Base-by-base conservation (phyloP, 2,113 vertebrate species). In the Colius striatus region DNA sequence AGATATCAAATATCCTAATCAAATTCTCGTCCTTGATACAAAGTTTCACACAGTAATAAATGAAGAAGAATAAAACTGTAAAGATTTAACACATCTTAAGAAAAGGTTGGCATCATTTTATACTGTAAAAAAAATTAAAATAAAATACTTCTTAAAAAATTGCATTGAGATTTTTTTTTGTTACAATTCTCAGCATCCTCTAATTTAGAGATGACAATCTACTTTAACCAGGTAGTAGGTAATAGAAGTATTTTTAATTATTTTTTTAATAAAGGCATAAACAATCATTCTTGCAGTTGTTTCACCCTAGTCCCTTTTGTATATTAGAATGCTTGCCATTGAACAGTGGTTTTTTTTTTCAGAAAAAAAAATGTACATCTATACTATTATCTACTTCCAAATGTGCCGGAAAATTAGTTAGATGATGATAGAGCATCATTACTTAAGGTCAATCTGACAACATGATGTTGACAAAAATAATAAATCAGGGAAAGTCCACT, bases 131-230 rank as follows among this genome's bases (percentile, higher is more conserved):
- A 83, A 6, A 53, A n/a, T n/a, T n/a, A n/a, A n/a, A n/a, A n/a
- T n/a, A n/a, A n/a, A n/a, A n/a, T n/a, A n/a, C n/a, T n/a, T n/a
- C n/a, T n/a, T n/a, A n/a, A n/a, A n/a, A n/a, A n/a, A n/a, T n/a
- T n/a, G n/a, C n/a, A n/a, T n/a, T n/a, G n/a, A n/a, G n/a, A n/a
- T n/a, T 32, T 79, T 86, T 54, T 80, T 45, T 58, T 55, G 22
- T 54, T 57, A 19, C 0, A 0, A 2, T 74, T 73, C n/a, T 74
- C 2, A 51, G 12, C 2, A 72, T 86, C 30, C 3, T 53, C n/a
- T 11, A 73, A 3, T 29, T 82, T 48, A 57, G 50, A 60, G 16
- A 17, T 34, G 16, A n/a, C n/a, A 17, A 62, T 6, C 32, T 66
- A 54, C 11, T 36, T 78, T 26, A 22, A 84, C 70, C 78, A 76